Base-by-base conservation (phyloP, 1,140 invertebrate genomes). In the Lysiphlebus fabarum region DNA sequence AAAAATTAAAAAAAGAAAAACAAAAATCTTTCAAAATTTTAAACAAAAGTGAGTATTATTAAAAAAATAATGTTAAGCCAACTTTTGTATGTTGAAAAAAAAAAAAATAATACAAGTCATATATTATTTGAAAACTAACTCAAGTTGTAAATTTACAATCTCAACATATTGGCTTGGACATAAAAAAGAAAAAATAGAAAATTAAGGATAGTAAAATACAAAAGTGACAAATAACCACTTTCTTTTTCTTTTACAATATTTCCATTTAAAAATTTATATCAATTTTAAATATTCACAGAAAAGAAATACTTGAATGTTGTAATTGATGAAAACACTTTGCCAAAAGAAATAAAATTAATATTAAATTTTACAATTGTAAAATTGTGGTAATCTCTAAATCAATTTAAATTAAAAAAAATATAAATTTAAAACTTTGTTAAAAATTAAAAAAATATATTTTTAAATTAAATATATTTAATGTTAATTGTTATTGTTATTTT, bases 151-250 rank as follows among this genome's bases (percentile, higher is more conserved):
- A 75, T 74, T 75, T 75, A 74, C 70, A 70, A 67, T 66, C 63
- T 68, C 58, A 70, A 73, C 72, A 75, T 74, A 75, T 74, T 75
- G 73, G 72, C 73, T 73, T 65, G 68, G 70, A 75, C 17, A 26
- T 26, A 72, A 71, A 26, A n/a, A n/a, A n/a, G 37, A 43, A 59
- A 53, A 70, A 70, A 68, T 67, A 67, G 71, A 69, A 73, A 75
- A 74, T 75, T 73, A 75, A 74, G 72, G 70, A 71, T 75, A 74
- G 71, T 75, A 75, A 75, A 75, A 75, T 71, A 75, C 69, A 71
- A 69, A 66, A 65, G 66, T 74, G 70, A 73, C 72, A 71, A 26
- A 57, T 42, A 43, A 51, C 36, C 54, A 49, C 51, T 53, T 50
- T 36, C 41, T 43, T 42, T 37, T 51, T 37, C 41, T 26, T 51